Evolutionary conservation across 2,888 invertebrate genomes (phyloP).

Genomic region (Agonopterix heracliana): DNA sequence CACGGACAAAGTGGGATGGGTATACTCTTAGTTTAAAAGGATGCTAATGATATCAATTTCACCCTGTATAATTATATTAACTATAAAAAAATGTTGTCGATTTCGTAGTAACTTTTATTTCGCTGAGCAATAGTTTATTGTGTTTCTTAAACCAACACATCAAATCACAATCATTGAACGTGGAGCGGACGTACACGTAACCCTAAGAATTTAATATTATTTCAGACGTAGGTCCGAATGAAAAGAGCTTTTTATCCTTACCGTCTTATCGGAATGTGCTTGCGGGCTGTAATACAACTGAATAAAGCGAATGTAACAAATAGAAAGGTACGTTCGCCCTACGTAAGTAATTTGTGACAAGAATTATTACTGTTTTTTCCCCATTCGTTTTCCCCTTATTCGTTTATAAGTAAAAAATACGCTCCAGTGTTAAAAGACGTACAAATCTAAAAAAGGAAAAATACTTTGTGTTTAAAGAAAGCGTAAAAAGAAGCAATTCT

Average conservation of each 20-base stretch:
- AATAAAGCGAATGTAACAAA: conserved; percentile 12
- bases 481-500: neutral
- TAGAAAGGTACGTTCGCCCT: conserved; percentile 10
- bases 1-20: too few species aligned
- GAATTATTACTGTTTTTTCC: conserved; percentile 10
- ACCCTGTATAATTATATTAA: too few species aligned
- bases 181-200: neutral
- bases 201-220: too few species aligned
- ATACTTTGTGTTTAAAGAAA: neutral
- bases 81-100: too few species aligned
- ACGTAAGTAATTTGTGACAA: conserved; percentile 14
- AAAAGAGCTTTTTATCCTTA: conserved; percentile 11
- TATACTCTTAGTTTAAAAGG: too few species aligned
- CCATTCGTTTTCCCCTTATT: conserved; percentile 6
- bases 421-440: neutral
- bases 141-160: neutral
- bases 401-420: conserved; percentile 3
- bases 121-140: too few species aligned
- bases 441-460: conserved; percentile 1
- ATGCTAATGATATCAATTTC: too few species aligned
- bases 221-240: conserved; percentile 9
- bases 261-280: conserved; percentile 11
- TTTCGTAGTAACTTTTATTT: too few species aligned
- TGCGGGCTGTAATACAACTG: conserved; percentile 13
- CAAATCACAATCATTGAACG: conserved; percentile 6